Conservation (phyloP, 2,888 invertebrate species). For the Euclidia mi region DNA sequence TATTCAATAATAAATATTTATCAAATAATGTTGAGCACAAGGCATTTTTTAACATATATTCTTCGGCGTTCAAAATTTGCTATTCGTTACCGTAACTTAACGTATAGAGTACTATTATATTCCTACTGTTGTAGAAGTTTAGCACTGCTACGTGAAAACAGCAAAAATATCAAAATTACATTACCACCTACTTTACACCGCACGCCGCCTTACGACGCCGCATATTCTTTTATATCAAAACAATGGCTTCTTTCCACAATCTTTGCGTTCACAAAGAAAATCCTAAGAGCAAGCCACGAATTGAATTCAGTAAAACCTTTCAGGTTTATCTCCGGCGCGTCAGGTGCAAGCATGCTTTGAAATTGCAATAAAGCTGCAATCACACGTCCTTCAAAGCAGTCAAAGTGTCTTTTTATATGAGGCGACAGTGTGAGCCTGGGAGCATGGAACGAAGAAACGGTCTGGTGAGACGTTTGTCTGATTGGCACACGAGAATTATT, state of each 20-base stretch:
- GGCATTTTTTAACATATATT: no score
- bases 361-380: conserved; percentile 82
- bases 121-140: no score
- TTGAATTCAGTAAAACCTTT: conserved; percentile 63
- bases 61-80: no score
- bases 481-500: no score
- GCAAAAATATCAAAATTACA: no score
- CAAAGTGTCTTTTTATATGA: conserved; percentile 73
- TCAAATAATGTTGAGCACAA: no score
- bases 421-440: conserved; percentile 37
- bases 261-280: conserved; percentile 37
- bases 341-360: conserved; percentile 61
- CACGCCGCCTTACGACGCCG: no score
- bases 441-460: conserved; percentile 16
- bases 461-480: background rate
- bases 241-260: conserved; percentile 8
- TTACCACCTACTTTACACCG: no score
- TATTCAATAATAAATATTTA: no score
- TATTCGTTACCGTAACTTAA: no score
- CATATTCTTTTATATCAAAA: background rate
- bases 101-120: no score
- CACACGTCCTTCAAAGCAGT: conserved; percentile 75
- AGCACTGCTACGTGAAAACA: no score
- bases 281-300: conserved; percentile 44
- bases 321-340: conserved; percentile 56